phyloP scores from a whole-genome alignment of 2,888 invertebrate genomes.

The Apodemia hepburni region DNA sequence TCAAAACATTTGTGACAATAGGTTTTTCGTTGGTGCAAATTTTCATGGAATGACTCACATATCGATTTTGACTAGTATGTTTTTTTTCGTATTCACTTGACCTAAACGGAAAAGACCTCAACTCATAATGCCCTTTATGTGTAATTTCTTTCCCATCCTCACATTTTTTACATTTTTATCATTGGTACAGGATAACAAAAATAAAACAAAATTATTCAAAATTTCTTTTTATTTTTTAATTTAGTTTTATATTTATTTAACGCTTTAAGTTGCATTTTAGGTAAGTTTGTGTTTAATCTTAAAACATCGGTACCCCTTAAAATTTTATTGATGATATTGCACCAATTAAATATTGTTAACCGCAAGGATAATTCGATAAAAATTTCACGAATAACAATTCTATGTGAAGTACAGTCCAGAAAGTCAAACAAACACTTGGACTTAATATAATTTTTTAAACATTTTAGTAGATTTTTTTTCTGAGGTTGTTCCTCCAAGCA shows the following conservation, averaged over 20 bases:
- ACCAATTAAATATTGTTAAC: background rate
- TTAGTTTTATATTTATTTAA: background rate
- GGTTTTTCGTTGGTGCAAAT: too few relatives aligned
- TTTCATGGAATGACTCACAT: too few relatives aligned
- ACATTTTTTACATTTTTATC: too few relatives aligned
- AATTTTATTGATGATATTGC: slow-evolving; percentile 4
- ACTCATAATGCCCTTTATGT: too few relatives aligned
- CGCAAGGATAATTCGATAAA: background rate
- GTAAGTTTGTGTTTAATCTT: background rate
- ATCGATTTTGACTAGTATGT: too few relatives aligned
- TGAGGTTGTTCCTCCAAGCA: background rate
- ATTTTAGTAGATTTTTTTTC: background rate
- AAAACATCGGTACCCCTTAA: background rate
- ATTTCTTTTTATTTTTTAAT: background rate
- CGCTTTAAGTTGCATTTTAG: background rate
- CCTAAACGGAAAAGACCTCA: too few relatives aligned
- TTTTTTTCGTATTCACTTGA: too few relatives aligned
- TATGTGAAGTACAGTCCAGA: background rate
- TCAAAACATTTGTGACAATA: too few relatives aligned
- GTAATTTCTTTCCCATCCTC: too few relatives aligned
- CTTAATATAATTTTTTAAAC: background rate
- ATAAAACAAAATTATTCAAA: too few relatives aligned
- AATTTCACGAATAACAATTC: background rate
- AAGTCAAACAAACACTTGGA: slow-evolving; percentile 12
- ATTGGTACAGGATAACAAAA: too few relatives aligned